Base-by-base conservation (phyloP, 2,888 invertebrate genomes). In the Apodemia hepburni region DNA sequence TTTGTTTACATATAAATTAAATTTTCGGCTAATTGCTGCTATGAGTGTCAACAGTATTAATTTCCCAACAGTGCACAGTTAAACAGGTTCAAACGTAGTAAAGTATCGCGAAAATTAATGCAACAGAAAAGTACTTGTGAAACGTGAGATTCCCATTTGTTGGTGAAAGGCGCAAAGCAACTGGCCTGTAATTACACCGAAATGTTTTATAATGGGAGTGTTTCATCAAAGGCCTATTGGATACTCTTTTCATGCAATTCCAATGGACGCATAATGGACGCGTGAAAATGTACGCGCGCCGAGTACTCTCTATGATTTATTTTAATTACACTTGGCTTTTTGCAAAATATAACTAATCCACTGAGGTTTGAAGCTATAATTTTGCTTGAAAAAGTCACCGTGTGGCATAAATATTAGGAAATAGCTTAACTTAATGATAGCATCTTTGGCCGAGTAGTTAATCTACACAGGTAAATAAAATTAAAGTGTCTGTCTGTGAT, bases 141-240 rank as follows among this genome's bases (percentile, higher is more conserved):
- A 54, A 54, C 54, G 22, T 7, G 54, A 54, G 27, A 27, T 54
- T 54, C 27, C 27, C 54, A 54, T 54, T 54, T 54, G 12, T 22
- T 27, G 9, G 6, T 22, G 51, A 51, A 54, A 18, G 15, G 54
- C 22, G 27, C 54, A 54, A 54, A 54, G 54, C 54, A 27, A 27
- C 54, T 27, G 27, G 18, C 22, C 27, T 18, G 22, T 54, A 54
- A 54, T 54, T 54, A 47, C 51, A 54, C n/a, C 12, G 51, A 54
- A 54, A 54, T 27, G 51, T 54, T 54, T 54, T 54, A 54, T 54
- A 54, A 54, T 51, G 22, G 22, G 51, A 54, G 27, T 54, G 51
- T 54, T 54, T 15, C 51, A 15, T 54, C 51, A 54, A 54, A 54
- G 27, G 27, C 51, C 45, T 22, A 54, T 54, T 54, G 51, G 51